Conservation (phyloP, 2,113 vertebrate species). For the Sakesphorus luctuosus region DNA sequence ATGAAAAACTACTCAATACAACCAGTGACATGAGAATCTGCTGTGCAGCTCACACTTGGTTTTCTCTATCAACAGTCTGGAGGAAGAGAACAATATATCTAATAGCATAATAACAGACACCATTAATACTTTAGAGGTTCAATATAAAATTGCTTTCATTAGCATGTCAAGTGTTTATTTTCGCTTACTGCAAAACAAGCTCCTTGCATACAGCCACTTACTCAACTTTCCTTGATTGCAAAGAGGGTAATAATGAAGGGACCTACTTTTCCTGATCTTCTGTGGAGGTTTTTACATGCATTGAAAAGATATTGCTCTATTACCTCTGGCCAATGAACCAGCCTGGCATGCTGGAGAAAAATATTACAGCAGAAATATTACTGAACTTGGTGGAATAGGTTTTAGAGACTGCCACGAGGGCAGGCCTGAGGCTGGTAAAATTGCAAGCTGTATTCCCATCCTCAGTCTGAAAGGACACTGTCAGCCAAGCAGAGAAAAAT, state of each 20-base stretch:
- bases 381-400: not conserved
- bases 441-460: not conserved
- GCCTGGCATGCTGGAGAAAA: constrained; percentile 5
- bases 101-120: constrained; percentile 47
- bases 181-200: constrained; percentile 48
- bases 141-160: constrained; percentile 45
- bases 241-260: not conserved
- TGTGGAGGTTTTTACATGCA: not conserved
- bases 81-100: constrained; percentile 41
- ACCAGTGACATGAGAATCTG: constrained; percentile 15
- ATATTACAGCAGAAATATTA: constrained; percentile 4
- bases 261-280: not conserved
- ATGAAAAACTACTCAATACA: constrained; percentile 45
- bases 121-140: constrained; percentile 57
- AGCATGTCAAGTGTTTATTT: constrained; percentile 51
- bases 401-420: not conserved
- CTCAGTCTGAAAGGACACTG: not conserved
- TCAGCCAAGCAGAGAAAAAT: not conserved
- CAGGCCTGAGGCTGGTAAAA: not conserved
- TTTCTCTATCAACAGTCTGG: not conserved
- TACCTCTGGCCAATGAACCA: constrained; percentile 1
- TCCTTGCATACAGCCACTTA: not conserved
- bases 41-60: not conserved
- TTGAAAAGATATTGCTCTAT: constrained; percentile 33
- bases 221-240: constrained; percentile 28